phyloP scores from a whole-genome alignment of 2,113 vertebrate genomes.

The Petrocephalus zakoni region DNA sequence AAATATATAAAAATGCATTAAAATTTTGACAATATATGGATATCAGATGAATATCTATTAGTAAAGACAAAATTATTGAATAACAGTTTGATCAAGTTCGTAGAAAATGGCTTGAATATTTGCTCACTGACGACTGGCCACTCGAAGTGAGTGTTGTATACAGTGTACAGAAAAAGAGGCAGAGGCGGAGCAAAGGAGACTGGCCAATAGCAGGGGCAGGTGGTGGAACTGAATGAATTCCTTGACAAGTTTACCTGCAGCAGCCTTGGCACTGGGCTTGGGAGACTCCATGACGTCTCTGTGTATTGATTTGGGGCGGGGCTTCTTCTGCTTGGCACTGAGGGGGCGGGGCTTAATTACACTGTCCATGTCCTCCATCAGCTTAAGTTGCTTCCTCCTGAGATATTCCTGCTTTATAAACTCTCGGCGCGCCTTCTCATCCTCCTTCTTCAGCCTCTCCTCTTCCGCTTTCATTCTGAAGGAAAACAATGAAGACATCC shows the following conservation, averaged over 20 bases:
- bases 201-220: background rate
- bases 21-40: background rate
- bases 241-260: conserved; percentile 66
- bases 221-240: background rate
- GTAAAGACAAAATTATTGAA: background rate
- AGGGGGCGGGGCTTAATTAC: conserved; percentile 80
- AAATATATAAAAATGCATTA: background rate
- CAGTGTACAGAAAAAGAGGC: background rate
- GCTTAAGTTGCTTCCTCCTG: conserved; percentile 87
- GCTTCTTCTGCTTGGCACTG: conserved; percentile 77
- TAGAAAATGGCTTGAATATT: background rate
- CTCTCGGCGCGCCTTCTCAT: conserved; percentile 78
- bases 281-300: conserved; percentile 81
- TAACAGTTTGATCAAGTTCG: background rate
- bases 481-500: no score
- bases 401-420: conserved; percentile 89
- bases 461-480: conserved; percentile 85
- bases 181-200: background rate
- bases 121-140: no score
- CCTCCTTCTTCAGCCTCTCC: conserved; percentile 85
- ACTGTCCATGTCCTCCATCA: conserved; percentile 91
- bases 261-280: conserved; percentile 69
- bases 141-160: background rate
- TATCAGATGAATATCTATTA: background rate
- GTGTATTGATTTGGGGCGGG: conserved; percentile 92